These are phyloP conservation scores for Aromia moschata DNA, from an alignment of 2,888 invertebrate species.

Conservation along the genomic window DNA sequence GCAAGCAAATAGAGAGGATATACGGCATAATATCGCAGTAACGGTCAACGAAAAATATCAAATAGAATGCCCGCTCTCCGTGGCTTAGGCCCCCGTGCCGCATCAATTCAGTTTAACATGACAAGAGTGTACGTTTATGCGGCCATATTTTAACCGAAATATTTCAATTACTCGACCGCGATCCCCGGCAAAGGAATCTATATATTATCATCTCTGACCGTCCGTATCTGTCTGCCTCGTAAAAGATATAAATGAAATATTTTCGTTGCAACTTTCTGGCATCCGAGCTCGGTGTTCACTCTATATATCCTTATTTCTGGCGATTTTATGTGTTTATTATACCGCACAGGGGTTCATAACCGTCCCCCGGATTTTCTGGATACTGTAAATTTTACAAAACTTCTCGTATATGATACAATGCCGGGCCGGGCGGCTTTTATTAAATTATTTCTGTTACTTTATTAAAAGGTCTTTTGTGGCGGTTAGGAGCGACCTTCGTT, in stretches of 20 bases:
- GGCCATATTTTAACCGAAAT: conserved; percentile 59
- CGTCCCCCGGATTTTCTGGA: conserved; percentile 59
- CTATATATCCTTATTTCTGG: conserved; percentile 65
- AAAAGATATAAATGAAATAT: conserved; percentile 63
- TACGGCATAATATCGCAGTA: background rate
- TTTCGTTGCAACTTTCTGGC: conserved; percentile 59
- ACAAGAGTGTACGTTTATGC: conserved; percentile 56
- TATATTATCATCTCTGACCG: conserved; percentile 58
- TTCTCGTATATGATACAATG: conserved; percentile 51
- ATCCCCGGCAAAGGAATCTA: conserved; percentile 51
- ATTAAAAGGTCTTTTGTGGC: conserved; percentile 36
- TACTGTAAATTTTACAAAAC: conserved; percentile 59
- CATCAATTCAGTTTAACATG: conserved; percentile 61
- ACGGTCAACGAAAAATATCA: conserved; percentile 22
- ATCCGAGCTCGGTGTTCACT: conserved; percentile 59
- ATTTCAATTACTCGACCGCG: conserved; percentile 61
- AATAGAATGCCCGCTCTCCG: conserved; percentile 9
- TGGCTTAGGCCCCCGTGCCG: conserved; percentile 17
- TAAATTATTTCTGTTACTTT: conserved; percentile 45
- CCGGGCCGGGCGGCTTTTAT: conserved; percentile 40
- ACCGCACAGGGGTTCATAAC: conserved; percentile 63
- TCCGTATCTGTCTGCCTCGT: conserved; percentile 56
- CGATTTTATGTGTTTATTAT: conserved; percentile 65
- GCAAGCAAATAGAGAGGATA: background rate
- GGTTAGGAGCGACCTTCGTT: conserved; percentile 13